Percentiles rank a stretch among this genome's conserved stretches.
Evolutionary conservation across 2,113 vertebrate genomes (phyloP).

Genomic region (Platichthys stellatus): DNA sequence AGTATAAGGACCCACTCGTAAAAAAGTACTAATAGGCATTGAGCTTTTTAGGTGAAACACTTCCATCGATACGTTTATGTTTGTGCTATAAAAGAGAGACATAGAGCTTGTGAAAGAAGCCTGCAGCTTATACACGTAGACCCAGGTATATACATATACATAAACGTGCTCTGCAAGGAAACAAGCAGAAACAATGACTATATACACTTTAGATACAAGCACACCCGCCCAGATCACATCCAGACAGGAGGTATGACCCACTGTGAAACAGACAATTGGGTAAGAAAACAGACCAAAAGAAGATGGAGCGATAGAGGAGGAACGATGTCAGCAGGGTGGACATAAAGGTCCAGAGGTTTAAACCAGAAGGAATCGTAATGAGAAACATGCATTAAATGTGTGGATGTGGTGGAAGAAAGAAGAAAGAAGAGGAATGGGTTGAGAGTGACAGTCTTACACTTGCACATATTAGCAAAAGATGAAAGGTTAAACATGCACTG

Average conservation of each 20-base stretch:
- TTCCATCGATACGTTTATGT: not conserved
- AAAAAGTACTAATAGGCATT: too few species aligned
- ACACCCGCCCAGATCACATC: not conserved
- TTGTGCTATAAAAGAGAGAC: too few species aligned
- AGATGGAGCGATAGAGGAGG: not conserved
- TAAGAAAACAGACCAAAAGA: not conserved
- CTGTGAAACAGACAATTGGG: not conserved
- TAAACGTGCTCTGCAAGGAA: too few species aligned
- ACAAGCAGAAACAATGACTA: too few species aligned
- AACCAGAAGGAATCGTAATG: conserved; percentile 1
- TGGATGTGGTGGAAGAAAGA: not conserved
- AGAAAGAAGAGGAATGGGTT: not conserved
- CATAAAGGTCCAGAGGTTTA: not conserved
- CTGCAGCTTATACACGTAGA: too few species aligned
- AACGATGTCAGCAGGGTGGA: not conserved
- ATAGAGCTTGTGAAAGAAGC: too few species aligned
- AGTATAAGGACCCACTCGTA: not conserved
- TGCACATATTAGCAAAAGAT: conserved; percentile 74
- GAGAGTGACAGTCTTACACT: conserved; percentile 40
- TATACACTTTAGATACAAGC: not conserved
- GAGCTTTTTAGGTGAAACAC: not conserved
- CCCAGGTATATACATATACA: too few species aligned
- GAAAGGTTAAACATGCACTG: conserved; percentile 19
- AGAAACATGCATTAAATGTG: conserved; percentile 3
- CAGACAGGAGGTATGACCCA: not conserved